Percentiles rank a stretch among this genome's conserved stretches.
These are phyloP conservation scores for Papilio glaucus DNA, from an alignment of 1,140 invertebrate species.

Conservation along the genomic window DNA sequence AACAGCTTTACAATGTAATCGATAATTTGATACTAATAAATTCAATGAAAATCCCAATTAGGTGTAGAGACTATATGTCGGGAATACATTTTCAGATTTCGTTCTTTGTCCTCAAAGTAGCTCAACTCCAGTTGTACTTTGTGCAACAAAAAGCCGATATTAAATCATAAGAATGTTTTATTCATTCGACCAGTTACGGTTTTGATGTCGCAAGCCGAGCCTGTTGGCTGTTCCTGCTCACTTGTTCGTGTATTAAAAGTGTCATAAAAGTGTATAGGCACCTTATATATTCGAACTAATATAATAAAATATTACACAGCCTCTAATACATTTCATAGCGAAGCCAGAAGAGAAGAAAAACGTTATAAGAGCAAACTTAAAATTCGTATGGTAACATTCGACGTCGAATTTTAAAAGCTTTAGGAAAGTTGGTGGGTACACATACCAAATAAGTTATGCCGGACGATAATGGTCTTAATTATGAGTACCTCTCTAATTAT, in stretches of 20 bases:
- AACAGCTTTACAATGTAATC: neutral
- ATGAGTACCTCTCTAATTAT: too few species aligned
- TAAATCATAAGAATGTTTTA: constrained; percentile 73
- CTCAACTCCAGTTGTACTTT: constrained; percentile 13
- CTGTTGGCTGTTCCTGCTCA: constrained; percentile 57
- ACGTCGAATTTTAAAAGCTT: too few species aligned
- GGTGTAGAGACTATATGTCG: neutral
- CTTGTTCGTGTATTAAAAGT: constrained; percentile 53
- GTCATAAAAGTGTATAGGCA: constrained; percentile 51
- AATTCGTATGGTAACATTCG: too few species aligned
- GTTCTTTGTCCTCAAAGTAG: too few species aligned
- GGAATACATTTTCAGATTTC: neutral
- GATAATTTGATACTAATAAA: too few species aligned
- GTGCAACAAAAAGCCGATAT: constrained; percentile 48
- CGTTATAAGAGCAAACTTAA: too few species aligned
- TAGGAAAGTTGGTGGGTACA: too few species aligned
- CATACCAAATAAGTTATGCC: too few species aligned
- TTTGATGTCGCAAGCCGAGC: constrained; percentile 68
- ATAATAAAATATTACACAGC: neutral
- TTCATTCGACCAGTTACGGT: constrained; percentile 66
- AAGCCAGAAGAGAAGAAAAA: too few species aligned
- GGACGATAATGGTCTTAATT: too few species aligned
- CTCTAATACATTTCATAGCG: too few species aligned
- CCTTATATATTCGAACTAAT: constrained; percentile 35
- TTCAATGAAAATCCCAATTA: neutral